Base-by-base conservation (phyloP, 2,113 vertebrate genomes). In the Pavo muticus region DNA sequence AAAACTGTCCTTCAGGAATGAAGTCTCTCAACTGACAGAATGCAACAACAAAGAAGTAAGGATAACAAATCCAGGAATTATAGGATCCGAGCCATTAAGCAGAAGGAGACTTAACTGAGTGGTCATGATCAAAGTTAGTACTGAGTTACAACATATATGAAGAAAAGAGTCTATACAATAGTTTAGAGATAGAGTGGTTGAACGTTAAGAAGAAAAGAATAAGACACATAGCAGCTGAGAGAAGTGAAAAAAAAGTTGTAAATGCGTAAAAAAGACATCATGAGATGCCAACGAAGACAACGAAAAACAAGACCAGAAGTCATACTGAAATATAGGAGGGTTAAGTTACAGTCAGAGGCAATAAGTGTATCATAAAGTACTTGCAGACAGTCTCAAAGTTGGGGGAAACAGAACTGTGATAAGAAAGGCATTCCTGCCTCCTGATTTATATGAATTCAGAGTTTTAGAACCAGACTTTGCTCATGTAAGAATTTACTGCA, bases 71-170 rank as follows among this genome's bases (percentile, higher is more conserved):
- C 50, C 42, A 86, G 86, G 76, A 95, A 95, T 23, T 44, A 39
- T 1, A 84, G 47, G 76, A 86, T 88, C 52, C 65, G 60, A 84
- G 61, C 37, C 75, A 88, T 93, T 90, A 94, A 84, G 35, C 59
- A 95, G 45, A 80, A 72, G 57, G 72, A 84, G 72, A 61, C 35
- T 86, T 78, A 76, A 59, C 24, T 88, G 75, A 93, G 76, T 50
- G 63, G 64, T 76, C 64, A 35, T 10, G 92, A 94, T 94, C 85
- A 96, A 96, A 91, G 71, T 42, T n/a, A 70, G 42, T 63, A 91
- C 37, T 80, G 56, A 83, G 86, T 91, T 67, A 91, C 68, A 91
- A 48, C 11, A 75, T 16, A 37, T 2, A 65, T 13, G 27, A 64
- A 56, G 52, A 79, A 82, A 69, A 90, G 20, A 83, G 13, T 90